A percentile compares a stretch with the other conserved stretches of the same genome.
Conservation (phyloP, 2,888 invertebrate genomes). For the Cryptus viduatorius region DNA sequence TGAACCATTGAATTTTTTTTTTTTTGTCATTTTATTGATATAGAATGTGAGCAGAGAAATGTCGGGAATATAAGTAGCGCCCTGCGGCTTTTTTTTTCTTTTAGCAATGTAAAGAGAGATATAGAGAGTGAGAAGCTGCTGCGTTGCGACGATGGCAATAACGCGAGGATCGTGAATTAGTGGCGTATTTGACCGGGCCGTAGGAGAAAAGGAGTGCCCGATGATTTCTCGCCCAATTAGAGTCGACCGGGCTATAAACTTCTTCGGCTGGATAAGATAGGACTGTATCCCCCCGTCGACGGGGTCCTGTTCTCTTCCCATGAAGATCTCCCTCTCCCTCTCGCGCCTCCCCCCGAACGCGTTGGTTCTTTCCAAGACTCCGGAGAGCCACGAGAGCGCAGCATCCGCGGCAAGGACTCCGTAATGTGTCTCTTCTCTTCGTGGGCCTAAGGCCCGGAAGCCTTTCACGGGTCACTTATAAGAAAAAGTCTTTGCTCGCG, state of each 20-base stretch:
- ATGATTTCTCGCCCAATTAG: constrained; percentile 85
- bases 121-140: neutral
- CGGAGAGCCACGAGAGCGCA: constrained; percentile 48
- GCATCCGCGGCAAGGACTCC: constrained; percentile 53
- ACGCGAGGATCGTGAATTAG: constrained; percentile 83
- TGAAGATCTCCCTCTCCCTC: constrained; percentile 1
- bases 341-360: constrained; percentile 17
- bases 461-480: constrained; percentile 78
- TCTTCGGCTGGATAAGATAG: constrained; percentile 83
- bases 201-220: constrained; percentile 83
- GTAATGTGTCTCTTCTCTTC: constrained; percentile 68
- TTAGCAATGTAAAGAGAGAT: neutral
- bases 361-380: constrained; percentile 67
- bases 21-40: neutral
- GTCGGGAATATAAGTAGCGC: constrained; percentile 3
- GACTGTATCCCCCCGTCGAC: constrained; percentile 74
- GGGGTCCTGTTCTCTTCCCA: constrained; percentile 46
- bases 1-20: constrained; percentile 26
- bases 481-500: constrained; percentile 25
- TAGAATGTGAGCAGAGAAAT: constrained; percentile 17
- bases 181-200: constrained; percentile 76
- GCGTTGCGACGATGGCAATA: constrained; percentile 74
- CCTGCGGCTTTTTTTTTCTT: neutral
- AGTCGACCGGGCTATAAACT: constrained; percentile 84
- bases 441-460: constrained; percentile 73